phyloP scores from a whole-genome alignment of 2,888 invertebrate genomes.

The Quadroppia sp. region DNA sequence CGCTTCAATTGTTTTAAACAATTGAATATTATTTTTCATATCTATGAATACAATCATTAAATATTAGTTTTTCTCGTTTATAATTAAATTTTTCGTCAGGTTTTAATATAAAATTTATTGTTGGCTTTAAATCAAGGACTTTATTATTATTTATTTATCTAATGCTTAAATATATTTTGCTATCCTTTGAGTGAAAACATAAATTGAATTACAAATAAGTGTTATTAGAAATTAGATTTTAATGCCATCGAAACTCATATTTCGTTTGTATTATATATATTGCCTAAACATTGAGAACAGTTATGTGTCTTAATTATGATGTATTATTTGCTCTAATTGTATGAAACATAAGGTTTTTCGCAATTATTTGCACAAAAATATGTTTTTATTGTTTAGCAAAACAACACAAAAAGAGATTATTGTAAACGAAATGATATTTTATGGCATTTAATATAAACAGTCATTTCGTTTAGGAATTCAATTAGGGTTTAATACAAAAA shows the following conservation, averaged over 20 bases:
- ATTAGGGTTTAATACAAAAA: too few species aligned
- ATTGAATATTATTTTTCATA: slow-evolving; percentile 26
- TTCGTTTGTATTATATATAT: not conserved
- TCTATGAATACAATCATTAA: not conserved
- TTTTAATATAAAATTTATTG: too few species aligned
- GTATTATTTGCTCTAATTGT: not conserved
- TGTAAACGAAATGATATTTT: slow-evolving; percentile 5
- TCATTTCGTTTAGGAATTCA: not conserved
- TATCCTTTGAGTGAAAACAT: not conserved
- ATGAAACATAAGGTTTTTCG: not conserved
- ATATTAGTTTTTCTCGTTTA: slow-evolving; percentile 9
- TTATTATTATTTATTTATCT: too few species aligned
- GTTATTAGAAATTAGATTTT: not conserved
- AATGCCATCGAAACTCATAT: not conserved
- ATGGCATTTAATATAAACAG: not conserved
- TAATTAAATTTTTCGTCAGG: slow-evolving; percentile 14
- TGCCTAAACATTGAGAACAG: too few species aligned
- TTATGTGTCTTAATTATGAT: not conserved
- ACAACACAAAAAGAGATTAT: not conserved
- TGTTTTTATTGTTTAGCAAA: not conserved
- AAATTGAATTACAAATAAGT: slow-evolving; percentile 9
- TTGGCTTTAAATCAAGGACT: too few species aligned
- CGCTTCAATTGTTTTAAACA: not conserved
- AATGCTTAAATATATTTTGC: not conserved
- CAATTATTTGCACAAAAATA: not conserved